Conservation (phyloP, 2,113 vertebrate genomes). For the Oryzias javanicus region DNA sequence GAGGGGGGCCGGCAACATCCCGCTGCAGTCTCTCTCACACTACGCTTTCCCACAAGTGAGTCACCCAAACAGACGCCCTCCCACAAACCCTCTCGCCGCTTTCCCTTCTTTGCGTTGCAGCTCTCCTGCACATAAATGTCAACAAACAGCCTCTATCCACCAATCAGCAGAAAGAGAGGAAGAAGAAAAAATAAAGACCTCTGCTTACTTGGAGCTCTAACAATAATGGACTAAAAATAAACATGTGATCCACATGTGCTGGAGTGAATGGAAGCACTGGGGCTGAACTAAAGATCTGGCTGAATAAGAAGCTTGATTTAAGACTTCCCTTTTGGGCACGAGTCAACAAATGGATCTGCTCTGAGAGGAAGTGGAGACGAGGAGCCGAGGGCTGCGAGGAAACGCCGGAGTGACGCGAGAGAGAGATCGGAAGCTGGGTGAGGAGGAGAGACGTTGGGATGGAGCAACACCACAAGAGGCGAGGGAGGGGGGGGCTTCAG, state of each 20-base stretch:
- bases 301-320: constrained; percentile 57
- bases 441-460: no score
- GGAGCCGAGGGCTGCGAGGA: constrained; percentile 31
- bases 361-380: constrained; percentile 39
- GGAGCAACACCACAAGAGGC: no score
- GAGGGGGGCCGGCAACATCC: constrained; percentile 32
- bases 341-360: constrained; percentile 62
- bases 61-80: constrained; percentile 41
- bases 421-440: no score
- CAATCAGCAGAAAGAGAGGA: no score
- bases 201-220: no score
- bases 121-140: no score
- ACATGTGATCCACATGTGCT: no score
- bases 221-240: no score
- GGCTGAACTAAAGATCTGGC: constrained; percentile 56
- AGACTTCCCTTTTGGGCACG: constrained; percentile 60
- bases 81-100: no score
- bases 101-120: no score
- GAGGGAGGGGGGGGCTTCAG: constrained; percentile 35
- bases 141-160: no score
- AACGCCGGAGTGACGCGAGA: neutral
- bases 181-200: no score
- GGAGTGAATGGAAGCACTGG: constrained; percentile 41
- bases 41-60: constrained; percentile 46
- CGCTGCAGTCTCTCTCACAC: constrained; percentile 23